Conservation (phyloP, 2,113 vertebrate species). For the Reinhardtius hippoglossoides region DNA sequence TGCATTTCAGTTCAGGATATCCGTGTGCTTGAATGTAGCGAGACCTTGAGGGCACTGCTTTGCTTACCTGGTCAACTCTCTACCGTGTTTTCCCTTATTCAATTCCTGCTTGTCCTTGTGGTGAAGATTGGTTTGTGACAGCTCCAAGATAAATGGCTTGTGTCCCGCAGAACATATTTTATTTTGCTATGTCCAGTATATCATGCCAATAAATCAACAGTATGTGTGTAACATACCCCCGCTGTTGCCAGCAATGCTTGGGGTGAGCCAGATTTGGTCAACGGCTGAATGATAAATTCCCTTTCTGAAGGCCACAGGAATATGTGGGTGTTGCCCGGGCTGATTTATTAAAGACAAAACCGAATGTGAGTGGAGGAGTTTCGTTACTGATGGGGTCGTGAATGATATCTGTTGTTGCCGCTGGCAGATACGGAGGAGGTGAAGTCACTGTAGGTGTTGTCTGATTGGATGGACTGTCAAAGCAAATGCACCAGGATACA, state of each 20-base stretch:
- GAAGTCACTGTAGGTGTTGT: conserved; percentile 64
- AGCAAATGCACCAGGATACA: conserved; percentile 45
- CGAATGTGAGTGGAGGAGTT: conserved; percentile 65
- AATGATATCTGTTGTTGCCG: conserved; percentile 63
- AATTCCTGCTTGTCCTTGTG: conserved; percentile 65
- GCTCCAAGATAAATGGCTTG: conserved; percentile 69
- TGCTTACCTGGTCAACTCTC: conserved; percentile 59
- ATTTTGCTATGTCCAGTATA: conserved; percentile 75
- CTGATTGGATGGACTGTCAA: conserved; percentile 51
- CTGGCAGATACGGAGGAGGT: conserved; percentile 54
- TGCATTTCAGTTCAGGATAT: not conserved
- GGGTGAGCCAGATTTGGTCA: conserved; percentile 69
- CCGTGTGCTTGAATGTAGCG: not conserved
- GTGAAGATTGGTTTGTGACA: conserved; percentile 74
- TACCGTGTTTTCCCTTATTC: conserved; percentile 44
- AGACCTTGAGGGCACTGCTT: conserved; percentile 39
- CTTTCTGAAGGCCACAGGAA: conserved; percentile 68
- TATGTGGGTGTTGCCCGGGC: conserved; percentile 55
- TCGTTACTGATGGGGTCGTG: conserved; percentile 60
- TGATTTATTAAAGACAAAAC: conserved; percentile 76
- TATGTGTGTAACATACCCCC: conserved; percentile 61
- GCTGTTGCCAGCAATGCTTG: conserved; percentile 50
- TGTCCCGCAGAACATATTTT: conserved; percentile 71
- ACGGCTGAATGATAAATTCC: conserved; percentile 73
- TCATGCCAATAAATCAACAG: conserved; percentile 76